Evolutionary conservation across 2,888 invertebrate genomes (phyloP).

Genomic region (Diogma glabrata): DNA sequence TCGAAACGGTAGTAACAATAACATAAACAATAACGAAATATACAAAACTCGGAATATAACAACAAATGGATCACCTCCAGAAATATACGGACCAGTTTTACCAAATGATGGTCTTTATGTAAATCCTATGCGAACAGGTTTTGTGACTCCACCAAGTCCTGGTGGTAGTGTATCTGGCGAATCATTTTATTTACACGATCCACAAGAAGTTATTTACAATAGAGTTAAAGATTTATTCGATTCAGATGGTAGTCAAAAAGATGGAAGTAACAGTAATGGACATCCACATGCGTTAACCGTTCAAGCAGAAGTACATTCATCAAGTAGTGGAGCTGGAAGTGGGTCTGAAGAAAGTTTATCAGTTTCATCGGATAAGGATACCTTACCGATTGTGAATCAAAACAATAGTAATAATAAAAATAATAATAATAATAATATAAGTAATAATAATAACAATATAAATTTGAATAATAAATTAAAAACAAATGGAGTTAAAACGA

Average conservation of each 20-base stretch:
- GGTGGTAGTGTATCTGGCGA: conserved; percentile 47
- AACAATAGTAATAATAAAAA: conserved; percentile 9
- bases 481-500: conserved; percentile 15
- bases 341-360: conserved; percentile 51
- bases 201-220: conserved; percentile 69
- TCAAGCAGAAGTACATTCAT: conserved; percentile 79
- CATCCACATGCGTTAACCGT: conserved; percentile 45
- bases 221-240: conserved; percentile 75
- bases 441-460: conserved; percentile 21
- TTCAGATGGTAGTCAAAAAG: conserved; percentile 33
- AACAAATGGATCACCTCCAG: conserved; percentile 30
- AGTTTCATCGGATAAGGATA: conserved; percentile 40
- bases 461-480: too few relatives aligned
- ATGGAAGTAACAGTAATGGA: conserved; percentile 19
- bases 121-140: conserved; percentile 57
- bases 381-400: conserved; percentile 25
- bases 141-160: conserved; percentile 43
- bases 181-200: conserved; percentile 76
- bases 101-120: conserved; percentile 65
- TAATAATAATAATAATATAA: conserved; percentile 19
- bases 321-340: conserved; percentile 48
- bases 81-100: conserved; percentile 29
- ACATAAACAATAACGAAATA: background rate
- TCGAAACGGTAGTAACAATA: background rate
- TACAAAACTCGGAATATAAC: conserved; percentile 14